A percentile compares a stretch with the other conserved stretches of the same genome.
phyloP scores from a whole-genome alignment of 2,888 invertebrate genomes.

The Chaetoderma sp. region DNA sequence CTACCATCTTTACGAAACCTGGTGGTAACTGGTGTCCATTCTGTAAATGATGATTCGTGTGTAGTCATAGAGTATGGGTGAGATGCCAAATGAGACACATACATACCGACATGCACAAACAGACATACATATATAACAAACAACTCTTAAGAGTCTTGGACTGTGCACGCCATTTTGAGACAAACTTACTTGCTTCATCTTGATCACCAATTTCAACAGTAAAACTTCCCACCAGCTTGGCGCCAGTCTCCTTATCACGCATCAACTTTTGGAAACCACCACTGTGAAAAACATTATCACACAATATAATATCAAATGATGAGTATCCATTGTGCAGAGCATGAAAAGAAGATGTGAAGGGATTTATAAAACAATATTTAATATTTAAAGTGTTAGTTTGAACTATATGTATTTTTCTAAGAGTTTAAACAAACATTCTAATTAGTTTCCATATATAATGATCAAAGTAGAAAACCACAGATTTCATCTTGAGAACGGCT shows the following conservation, averaged over 20 bases:
- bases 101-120: too few species aligned
- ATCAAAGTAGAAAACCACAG: too few species aligned
- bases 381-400: not conserved
- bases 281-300: conserved; percentile 46
- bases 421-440: too few species aligned
- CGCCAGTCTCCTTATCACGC: conserved; percentile 75
- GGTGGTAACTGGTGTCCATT: too few species aligned
- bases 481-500: too few species aligned
- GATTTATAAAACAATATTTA: not conserved
- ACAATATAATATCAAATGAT: not conserved
- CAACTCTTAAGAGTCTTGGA: not conserved
- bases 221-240: conserved; percentile 95
- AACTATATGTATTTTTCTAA: not conserved
- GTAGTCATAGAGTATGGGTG: too few species aligned
- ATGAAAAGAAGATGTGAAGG: not conserved
- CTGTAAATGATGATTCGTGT: too few species aligned
- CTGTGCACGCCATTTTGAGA: not conserved
- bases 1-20: too few species aligned
- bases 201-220: conserved; percentile 95
- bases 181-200: conserved; percentile 81
- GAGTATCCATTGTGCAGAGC: not conserved
- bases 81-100: too few species aligned
- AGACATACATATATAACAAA: too few species aligned
- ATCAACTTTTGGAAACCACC: conserved; percentile 75
- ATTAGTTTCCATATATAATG: too few species aligned